Evolutionary conservation across 1,140 invertebrate genomes (phyloP).

Genomic region (Triops cancriformis): DNA sequence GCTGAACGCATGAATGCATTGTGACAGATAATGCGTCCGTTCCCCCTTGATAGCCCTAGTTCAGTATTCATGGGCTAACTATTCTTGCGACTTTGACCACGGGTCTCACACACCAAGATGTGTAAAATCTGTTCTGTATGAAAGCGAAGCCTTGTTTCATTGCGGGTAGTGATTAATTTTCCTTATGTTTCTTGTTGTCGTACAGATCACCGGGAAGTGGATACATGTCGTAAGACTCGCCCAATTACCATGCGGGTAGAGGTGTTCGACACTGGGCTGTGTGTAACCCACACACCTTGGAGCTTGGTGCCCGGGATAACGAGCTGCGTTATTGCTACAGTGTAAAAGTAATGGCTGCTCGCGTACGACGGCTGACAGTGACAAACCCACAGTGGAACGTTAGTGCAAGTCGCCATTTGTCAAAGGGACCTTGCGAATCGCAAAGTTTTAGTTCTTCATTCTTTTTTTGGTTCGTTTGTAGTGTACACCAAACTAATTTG

Average conservation of each 20-base stretch:
- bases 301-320: not conserved
- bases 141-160: too few relatives aligned
- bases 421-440: not conserved
- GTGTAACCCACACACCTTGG: not conserved
- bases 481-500: conserved; percentile 3
- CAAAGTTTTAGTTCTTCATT: not conserved
- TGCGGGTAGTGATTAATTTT: too few relatives aligned
- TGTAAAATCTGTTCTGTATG: not conserved
- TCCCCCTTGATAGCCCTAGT: too few relatives aligned
- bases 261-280: not conserved
- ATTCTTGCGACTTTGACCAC: too few relatives aligned
- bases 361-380: not conserved
- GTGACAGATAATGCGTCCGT: too few relatives aligned
- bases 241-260: not conserved
- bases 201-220: conserved; percentile 2
- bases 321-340: not conserved
- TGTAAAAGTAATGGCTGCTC: not conserved
- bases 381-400: not conserved
- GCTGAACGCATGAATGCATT: too few relatives aligned
- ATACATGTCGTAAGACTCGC: not conserved
- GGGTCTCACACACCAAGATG: not conserved
- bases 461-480: not conserved
- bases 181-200: not conserved
- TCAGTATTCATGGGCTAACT: too few relatives aligned
- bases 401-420: not conserved